Evolutionary conservation across 2,888 invertebrate genomes (phyloP).

Genomic region (Opisthograptis luteolata): DNA sequence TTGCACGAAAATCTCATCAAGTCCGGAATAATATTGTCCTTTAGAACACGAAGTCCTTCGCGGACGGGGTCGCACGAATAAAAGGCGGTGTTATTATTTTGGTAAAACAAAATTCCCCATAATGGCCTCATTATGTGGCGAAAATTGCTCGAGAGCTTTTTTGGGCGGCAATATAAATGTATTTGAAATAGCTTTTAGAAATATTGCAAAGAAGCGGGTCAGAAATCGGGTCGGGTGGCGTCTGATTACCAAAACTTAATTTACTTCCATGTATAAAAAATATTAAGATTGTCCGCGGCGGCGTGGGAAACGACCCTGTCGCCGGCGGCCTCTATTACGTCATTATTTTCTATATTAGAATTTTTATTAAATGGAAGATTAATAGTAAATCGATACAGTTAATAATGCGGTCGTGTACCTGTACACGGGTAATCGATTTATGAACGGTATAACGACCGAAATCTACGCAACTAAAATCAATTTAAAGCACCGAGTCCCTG

Average conservation of each 20-base stretch:
- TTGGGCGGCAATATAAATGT: slow-evolving; percentile 83
- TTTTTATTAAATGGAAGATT: slow-evolving; percentile 80
- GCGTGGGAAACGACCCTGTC: slow-evolving; percentile 83
- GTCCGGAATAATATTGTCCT: slow-evolving; percentile 80
- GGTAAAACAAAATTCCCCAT: slow-evolving; percentile 84
- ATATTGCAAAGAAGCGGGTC: slow-evolving; percentile 81
- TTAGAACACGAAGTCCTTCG: slow-evolving; percentile 77
- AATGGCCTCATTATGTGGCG: slow-evolving; percentile 85
- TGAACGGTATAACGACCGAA: slow-evolving; percentile 25
- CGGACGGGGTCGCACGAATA: slow-evolving; percentile 74
- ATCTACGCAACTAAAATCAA: slow-evolving; percentile 30
- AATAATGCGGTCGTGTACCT: slow-evolving; percentile 58
- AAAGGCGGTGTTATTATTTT: slow-evolving; percentile 83
- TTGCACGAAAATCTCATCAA: slow-evolving; percentile 83
- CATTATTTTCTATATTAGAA: slow-evolving; percentile 84
- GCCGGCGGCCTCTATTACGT: slow-evolving; percentile 83
- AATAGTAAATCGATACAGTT: slow-evolving; percentile 79
- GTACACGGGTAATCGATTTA: slow-evolving; percentile 36
- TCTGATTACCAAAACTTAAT: slow-evolving; percentile 83
- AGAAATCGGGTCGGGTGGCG: slow-evolving; percentile 72
- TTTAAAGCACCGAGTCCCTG: slow-evolving; percentile 31
- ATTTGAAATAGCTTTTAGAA: slow-evolving; percentile 84
- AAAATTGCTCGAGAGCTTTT: slow-evolving; percentile 83
- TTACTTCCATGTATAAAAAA: slow-evolving; percentile 79
- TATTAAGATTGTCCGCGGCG: slow-evolving; percentile 73